phyloP scores from a whole-genome alignment of 2,888 invertebrate genomes.

The Acanthosepion pharaonis region DNA sequence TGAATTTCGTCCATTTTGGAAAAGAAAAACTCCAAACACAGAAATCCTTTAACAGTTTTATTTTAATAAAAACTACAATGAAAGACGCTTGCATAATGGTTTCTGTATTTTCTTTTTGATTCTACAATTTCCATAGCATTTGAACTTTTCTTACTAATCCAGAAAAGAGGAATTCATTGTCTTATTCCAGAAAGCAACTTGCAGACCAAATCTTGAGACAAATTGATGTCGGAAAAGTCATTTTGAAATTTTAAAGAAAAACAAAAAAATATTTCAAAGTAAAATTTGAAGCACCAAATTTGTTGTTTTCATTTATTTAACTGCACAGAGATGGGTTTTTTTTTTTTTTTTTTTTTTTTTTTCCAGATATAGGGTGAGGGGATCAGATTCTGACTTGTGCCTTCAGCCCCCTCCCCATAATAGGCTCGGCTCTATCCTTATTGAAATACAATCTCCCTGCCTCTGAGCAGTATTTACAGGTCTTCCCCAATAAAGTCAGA shows the following conservation, averaged over 20 bases:
- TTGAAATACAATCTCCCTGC: not conserved
- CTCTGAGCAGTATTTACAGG: too few species aligned
- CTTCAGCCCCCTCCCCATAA: not conserved
- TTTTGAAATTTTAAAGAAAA: not conserved
- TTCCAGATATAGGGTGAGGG: not conserved
- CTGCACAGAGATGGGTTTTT: not conserved
- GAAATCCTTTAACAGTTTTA: not conserved
- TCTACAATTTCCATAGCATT: not conserved
- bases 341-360: not conserved
- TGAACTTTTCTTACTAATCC: not conserved
- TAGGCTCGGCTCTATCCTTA: not conserved
- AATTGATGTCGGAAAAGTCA: too few species aligned
- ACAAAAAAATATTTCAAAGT: not conserved
- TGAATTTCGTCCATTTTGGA: too few species aligned
- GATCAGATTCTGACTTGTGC: not conserved
- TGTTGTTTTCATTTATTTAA: not conserved
- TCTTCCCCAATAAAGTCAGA: too few species aligned
- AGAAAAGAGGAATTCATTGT: not conserved
- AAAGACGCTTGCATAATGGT: not conserved
- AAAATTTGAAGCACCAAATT: conserved; percentile 16
- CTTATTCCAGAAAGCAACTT: too few species aligned
- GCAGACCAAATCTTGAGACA: too few species aligned
- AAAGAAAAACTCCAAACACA: not conserved
- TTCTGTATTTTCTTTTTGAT: not conserved
- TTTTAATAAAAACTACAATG: not conserved